Evolutionary conservation across 2,888 invertebrate genomes (phyloP).

Genomic region (Euplagia quadripunctaria): DNA sequence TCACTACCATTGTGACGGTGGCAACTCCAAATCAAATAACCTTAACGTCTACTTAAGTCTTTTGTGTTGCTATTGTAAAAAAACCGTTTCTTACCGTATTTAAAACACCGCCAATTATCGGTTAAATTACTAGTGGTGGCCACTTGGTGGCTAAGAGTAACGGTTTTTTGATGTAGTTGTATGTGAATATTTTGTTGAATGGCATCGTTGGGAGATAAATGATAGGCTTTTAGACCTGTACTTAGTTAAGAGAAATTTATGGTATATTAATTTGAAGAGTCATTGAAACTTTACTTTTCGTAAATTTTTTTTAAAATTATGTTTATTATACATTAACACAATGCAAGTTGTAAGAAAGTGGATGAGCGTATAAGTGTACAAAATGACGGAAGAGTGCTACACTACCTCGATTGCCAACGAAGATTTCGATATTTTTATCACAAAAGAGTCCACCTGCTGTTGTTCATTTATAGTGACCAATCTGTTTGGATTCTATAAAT

Average conservation of each 20-base stretch:
- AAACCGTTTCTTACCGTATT: slow-evolving; percentile 60
- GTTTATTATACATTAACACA: neutral
- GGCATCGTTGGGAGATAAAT: slow-evolving; percentile 17
- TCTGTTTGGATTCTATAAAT: too few species aligned
- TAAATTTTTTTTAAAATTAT: neutral
- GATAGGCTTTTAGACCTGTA: slow-evolving; percentile 23
- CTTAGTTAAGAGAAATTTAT: slow-evolving; percentile 6
- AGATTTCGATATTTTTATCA: too few species aligned
- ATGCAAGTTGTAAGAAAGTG: too few species aligned
- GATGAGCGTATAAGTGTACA: too few species aligned
- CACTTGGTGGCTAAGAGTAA: slow-evolving; percentile 44
- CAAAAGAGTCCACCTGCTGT: too few species aligned
- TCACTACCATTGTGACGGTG: slow-evolving; percentile 74
- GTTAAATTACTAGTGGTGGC: slow-evolving; percentile 44
- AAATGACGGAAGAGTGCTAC: too few species aligned
- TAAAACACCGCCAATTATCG: slow-evolving; percentile 51
- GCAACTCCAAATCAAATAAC: slow-evolving; percentile 80
- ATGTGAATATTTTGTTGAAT: slow-evolving; percentile 34
- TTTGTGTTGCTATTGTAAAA: slow-evolving; percentile 68
- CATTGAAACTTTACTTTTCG: neutral
- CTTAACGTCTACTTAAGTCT: slow-evolving; percentile 64
- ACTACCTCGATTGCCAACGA: too few species aligned
- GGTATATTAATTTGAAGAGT: neutral
- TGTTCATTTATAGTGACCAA: too few species aligned
- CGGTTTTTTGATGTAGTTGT: slow-evolving; percentile 37